A percentile compares a stretch with the other conserved stretches of the same genome.
These are phyloP conservation scores for Australoheros facetus DNA, from an alignment of 2,797 vertebrate species.

Conservation along the genomic window DNA sequence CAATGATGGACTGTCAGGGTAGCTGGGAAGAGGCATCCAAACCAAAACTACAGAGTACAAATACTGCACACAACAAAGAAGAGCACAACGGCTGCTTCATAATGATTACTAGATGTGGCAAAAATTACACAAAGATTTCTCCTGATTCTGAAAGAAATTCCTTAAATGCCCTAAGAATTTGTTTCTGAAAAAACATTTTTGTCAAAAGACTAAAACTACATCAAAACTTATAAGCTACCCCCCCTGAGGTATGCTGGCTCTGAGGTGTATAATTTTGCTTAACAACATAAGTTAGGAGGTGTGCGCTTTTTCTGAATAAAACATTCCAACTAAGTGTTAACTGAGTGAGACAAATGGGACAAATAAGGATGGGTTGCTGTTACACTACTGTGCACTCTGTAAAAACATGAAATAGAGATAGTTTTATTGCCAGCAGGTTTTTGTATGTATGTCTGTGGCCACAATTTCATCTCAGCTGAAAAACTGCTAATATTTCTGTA, in stretches of 20 bases:
- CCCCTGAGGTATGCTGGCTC: not conserved
- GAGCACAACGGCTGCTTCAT: too few relatives aligned
- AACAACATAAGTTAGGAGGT: not conserved
- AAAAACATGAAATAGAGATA: too few relatives aligned
- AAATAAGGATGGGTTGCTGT: not conserved
- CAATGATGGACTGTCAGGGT: not conserved
- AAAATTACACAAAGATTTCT: too few relatives aligned
- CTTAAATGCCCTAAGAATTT: too few relatives aligned
- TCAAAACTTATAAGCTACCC: not conserved
- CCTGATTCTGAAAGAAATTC: too few relatives aligned
- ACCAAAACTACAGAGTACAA: not conserved
- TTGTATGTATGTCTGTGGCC: not conserved
- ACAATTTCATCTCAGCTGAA: not conserved
- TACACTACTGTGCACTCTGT: not conserved
- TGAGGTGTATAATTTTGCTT: not conserved
- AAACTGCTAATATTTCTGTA: not conserved
- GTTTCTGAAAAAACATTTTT: too few relatives aligned
- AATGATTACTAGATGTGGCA: too few relatives aligned
- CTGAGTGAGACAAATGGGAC: not conserved
- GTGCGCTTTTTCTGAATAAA: not conserved
- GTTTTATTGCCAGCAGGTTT: too few relatives aligned
- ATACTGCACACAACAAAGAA: too few relatives aligned
- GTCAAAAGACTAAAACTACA: too few relatives aligned
- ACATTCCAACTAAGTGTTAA: not conserved
- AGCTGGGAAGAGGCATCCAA: not conserved